Conservation (phyloP, 2,797 vertebrate species). For the Oryzias sinensis region DNA sequence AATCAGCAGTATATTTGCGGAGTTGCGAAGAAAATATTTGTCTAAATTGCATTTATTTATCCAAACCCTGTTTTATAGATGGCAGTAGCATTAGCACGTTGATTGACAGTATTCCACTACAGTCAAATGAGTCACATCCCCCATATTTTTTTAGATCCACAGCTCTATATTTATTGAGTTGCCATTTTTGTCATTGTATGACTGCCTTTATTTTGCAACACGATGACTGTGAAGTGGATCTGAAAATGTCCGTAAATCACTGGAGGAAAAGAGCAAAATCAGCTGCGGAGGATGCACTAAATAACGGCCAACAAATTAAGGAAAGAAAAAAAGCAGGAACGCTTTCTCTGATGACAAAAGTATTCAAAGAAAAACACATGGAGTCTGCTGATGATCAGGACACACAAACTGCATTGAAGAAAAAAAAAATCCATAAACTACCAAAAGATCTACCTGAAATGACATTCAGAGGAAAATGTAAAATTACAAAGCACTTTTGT, state of each 20-base stretch:
- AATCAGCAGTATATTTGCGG: too few species aligned
- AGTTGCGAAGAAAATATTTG: too few species aligned
- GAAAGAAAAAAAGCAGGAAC: constrained; percentile 2
- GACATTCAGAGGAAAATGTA: too few species aligned
- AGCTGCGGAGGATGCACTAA: constrained; percentile 1
- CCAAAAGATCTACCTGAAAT: not conserved
- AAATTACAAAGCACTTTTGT: not conserved
- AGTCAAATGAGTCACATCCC: too few species aligned
- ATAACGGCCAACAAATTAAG: constrained; percentile 4
- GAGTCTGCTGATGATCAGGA: constrained; percentile 2
- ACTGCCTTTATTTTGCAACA: not conserved
- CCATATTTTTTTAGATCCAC: too few species aligned
- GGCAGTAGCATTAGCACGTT: too few species aligned
- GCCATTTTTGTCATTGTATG: not conserved
- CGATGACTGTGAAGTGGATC: not conserved
- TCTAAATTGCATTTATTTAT: too few species aligned
- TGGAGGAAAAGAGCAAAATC: not conserved
- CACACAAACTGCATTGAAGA: constrained; percentile 4
- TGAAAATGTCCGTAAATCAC: constrained; percentile 3
- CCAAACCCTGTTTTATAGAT: too few species aligned
- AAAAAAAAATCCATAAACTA: constrained; percentile 1
- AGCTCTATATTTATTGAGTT: not conserved
- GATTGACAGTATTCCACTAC: too few species aligned
- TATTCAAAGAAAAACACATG: constrained; percentile 6
- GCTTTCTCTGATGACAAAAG: constrained; percentile 15